Evolutionary conservation across 2,113 vertebrate species (phyloP).

Genomic region (Xiphophorus couchianus): DNA sequence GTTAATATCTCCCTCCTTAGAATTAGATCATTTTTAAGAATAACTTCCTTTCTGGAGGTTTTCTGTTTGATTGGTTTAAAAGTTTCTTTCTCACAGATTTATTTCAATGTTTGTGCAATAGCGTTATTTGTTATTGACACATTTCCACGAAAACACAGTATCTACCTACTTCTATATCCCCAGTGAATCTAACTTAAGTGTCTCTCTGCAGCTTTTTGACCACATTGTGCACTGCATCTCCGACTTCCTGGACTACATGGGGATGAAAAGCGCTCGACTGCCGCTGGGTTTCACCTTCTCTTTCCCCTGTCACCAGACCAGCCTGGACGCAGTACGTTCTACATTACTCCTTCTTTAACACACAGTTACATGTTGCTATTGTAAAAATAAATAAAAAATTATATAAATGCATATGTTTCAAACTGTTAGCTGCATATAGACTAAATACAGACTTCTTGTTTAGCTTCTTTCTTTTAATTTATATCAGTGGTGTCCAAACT

Average conservation of each 20-base stretch:
- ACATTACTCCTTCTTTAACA: neutral
- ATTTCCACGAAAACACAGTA: neutral
- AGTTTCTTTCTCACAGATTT: neutral
- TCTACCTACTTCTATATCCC: neutral
- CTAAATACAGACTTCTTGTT: no score
- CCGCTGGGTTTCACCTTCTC: conserved; percentile 98
- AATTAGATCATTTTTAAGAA: neutral
- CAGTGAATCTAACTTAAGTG: neutral
- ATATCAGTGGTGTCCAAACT: no score
- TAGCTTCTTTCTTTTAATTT: neutral
- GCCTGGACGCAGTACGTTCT: conserved; percentile 89
- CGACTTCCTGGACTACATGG: conserved; percentile 99
- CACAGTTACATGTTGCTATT: neutral
- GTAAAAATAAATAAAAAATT: no score
- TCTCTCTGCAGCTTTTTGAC: conserved; percentile 89
- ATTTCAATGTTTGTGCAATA: neutral
- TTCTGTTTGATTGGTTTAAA: neutral
- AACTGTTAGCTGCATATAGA: neutral
- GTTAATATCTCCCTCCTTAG: neutral
- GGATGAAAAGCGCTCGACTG: conserved; percentile 94
- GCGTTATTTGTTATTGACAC: neutral
- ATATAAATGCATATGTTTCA: no score
- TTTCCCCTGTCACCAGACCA: conserved; percentile 95
- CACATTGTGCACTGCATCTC: conserved; percentile 98
- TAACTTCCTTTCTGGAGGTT: neutral